Percentiles rank a stretch among this genome's conserved stretches.
Conservation (phyloP, 2,888 invertebrate species). For the Teleogryllus oceanicus region DNA sequence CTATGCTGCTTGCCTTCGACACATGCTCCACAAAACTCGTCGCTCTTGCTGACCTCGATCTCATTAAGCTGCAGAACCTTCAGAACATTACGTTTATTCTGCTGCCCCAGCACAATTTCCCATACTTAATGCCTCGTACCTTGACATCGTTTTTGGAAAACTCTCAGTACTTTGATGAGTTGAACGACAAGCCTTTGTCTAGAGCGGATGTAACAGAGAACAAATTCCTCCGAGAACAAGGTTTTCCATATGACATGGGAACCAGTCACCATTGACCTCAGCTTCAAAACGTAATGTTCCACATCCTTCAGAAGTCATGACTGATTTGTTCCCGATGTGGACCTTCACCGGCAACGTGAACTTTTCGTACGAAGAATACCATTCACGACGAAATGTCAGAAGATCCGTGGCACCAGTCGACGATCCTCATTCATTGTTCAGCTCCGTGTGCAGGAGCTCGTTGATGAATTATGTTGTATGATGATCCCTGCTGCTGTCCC, state of each 20-base stretch:
- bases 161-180: conserved; percentile 25
- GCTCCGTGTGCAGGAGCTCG: conserved; percentile 29
- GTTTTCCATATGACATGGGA: conserved; percentile 33
- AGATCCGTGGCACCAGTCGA: conserved; percentile 37
- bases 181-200: conserved; percentile 26
- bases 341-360: conserved; percentile 33
- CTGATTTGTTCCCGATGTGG: neutral
- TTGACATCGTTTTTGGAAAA: conserved; percentile 27
- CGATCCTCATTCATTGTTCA: conserved; percentile 32
- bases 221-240: conserved; percentile 26
- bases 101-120: conserved; percentile 36
- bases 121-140: conserved; percentile 21
- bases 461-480: conserved; percentile 6
- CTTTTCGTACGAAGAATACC: conserved; percentile 31
- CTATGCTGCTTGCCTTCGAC: conserved; percentile 38
- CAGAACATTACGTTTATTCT: conserved; percentile 38
- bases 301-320: conserved; percentile 31
- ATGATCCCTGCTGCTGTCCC: no score
- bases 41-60: conserved; percentile 34
- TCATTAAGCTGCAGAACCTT: conserved; percentile 34
- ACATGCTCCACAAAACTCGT: conserved; percentile 39
- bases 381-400: conserved; percentile 35
- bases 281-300: conserved; percentile 27
- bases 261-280: conserved; percentile 29
- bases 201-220: conserved; percentile 30